phyloP scores from a whole-genome alignment of 2,113 vertebrate genomes.

The Passerina amoena region DNA sequence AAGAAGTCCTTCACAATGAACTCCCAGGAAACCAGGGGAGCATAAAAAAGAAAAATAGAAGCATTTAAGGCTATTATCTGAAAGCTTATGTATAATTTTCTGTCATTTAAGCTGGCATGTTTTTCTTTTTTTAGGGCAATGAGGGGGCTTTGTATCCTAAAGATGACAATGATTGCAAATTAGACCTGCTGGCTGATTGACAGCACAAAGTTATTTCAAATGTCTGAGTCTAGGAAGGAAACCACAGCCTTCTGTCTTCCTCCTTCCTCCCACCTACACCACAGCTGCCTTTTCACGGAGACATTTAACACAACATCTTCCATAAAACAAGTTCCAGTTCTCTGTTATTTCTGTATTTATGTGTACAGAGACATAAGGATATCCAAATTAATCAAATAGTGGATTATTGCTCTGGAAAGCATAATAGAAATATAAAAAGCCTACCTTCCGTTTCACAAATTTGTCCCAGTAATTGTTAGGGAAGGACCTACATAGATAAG shows the following conservation, averaged over 20 bases:
- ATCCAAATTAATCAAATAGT: not conserved
- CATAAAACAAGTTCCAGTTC: not conserved
- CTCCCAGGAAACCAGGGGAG: not conserved
- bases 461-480: conserved; percentile 99
- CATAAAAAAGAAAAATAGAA: conserved; percentile 15
- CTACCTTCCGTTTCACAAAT: conserved; percentile 97
- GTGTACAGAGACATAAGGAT: not conserved
- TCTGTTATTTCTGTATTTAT: not conserved
- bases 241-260: conserved; percentile 1
- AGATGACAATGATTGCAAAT: conserved; percentile 46
- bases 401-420: not conserved
- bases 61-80: conserved; percentile 27
- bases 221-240: conserved; percentile 16
- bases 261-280: not conserved
- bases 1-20: not conserved
- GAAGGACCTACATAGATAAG: conserved; percentile 84
- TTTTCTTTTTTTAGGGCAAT: conserved; percentile 48
- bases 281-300: not conserved
- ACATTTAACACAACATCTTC: not conserved
- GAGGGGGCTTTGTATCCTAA: conserved; percentile 19
- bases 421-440: conserved; percentile 16
- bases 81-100: conserved; percentile 53
- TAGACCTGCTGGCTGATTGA: conserved; percentile 24
- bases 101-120: conserved; percentile 32
- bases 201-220: not conserved